phyloP scores from a whole-genome alignment of 1,140 invertebrate species.

The Oncopodura yosiiana region DNA sequence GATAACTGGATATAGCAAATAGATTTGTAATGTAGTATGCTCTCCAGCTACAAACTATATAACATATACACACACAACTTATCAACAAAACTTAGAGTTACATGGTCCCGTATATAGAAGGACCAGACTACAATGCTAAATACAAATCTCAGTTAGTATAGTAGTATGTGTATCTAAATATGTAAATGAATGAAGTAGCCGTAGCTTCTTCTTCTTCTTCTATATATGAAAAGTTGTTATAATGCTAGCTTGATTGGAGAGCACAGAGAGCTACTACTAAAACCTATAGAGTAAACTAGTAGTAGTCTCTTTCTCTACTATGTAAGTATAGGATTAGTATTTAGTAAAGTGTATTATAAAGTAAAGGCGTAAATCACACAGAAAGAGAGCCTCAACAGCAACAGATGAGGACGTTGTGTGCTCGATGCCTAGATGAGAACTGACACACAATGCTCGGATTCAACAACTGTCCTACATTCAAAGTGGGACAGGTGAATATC shows the following conservation, averaged over 20 bases:
- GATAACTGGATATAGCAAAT: too few relatives aligned
- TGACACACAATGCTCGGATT: conserved; percentile 28
- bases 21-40: too few relatives aligned
- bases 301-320: background rate
- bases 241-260: background rate
- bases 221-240: too few relatives aligned
- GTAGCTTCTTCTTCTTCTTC: too few relatives aligned
- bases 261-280: background rate
- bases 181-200: too few relatives aligned
- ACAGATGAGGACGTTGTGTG: conserved; percentile 10
- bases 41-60: too few relatives aligned
- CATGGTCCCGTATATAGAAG: too few relatives aligned
- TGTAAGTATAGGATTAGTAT: background rate
- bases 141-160: too few relatives aligned
- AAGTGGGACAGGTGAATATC: conserved; percentile 32
- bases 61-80: too few relatives aligned
- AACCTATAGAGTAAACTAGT: background rate
- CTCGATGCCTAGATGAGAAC: conserved; percentile 29
- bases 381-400: background rate
- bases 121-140: too few relatives aligned
- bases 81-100: too few relatives aligned
- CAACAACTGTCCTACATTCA: conserved; percentile 29
- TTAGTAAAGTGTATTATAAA: conserved; percentile 4
- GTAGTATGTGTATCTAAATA: too few relatives aligned
- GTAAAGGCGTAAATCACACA: background rate